A percentile compares a stretch with the other conserved stretches of the same genome.
Conservation (phyloP, 2,113 vertebrate genomes). For the Notechis scutatus region DNA sequence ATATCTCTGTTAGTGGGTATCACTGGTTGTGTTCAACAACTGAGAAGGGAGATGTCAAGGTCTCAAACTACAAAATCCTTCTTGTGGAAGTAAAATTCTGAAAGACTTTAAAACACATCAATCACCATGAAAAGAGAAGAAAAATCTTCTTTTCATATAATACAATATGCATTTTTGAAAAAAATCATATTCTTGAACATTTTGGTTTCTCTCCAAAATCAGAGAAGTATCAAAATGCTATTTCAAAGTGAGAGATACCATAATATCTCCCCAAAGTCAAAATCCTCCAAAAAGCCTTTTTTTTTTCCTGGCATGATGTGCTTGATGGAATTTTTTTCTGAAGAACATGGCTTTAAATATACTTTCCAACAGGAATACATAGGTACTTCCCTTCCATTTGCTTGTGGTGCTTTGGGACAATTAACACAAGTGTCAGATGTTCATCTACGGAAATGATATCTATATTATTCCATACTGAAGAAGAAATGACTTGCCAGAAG, state of each 20-base stretch:
- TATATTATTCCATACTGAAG: background rate
- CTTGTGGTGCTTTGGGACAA: background rate
- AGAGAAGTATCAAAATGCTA: background rate
- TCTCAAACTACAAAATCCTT: background rate
- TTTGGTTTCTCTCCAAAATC: background rate
- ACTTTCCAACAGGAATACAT: background rate
- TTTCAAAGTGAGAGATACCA: background rate
- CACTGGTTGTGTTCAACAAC: background rate
- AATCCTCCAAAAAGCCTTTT: background rate
- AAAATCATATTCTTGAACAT: background rate
- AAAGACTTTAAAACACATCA: background rate
- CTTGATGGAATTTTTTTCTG: background rate
- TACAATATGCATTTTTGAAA: background rate
- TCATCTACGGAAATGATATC: background rate
- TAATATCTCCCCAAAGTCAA: background rate
- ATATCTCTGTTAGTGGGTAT: background rate
- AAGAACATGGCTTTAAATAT: background rate
- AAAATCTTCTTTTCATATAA: background rate
- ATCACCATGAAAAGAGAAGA: background rate
- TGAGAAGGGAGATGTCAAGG: background rate
- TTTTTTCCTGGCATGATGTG: background rate
- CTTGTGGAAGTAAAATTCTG: background rate
- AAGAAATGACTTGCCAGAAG: background rate
- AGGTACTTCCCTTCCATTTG: background rate
- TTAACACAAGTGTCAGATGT: background rate